Evolutionary conservation across 2,113 vertebrate species (phyloP), one percentile per base, ranked within the genome.

Genomic region (Poecilia latipinna): DNA sequence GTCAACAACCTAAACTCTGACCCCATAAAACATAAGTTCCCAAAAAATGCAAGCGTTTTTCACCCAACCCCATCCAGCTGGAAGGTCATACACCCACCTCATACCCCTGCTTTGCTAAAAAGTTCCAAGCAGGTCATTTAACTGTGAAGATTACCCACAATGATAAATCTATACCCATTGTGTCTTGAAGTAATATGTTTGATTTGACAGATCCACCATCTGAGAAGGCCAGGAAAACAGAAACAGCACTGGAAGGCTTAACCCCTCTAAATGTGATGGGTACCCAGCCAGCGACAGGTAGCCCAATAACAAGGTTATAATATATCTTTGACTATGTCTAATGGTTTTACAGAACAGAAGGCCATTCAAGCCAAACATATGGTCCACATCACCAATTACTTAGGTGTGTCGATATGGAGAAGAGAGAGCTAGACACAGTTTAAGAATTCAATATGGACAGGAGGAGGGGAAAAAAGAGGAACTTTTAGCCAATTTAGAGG

Each of bases 361-460:
- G 31, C 82, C 78, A 83, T 88, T 90, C 84, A 92, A 75, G 32
- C 19, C 51, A 44, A 72, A 87, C 90, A 93, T 87, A 74, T 93
- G 90, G 90, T 88, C 86, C 86, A 83, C 74, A 90, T 90, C 86
- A 87, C 60, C 82, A 88, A 90, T 92, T 88, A 91, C 80, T 61
- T 77, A 90, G 89, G 82, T 89, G 89, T 12, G 62, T 71, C 62
- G 69, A 91, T 61, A 69, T 63, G 63, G 60, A 71, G 62, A 79
- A 88, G 74, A 86, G 80, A 73, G 78, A 22, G 72, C 73, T 42
- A 63, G 77, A 35, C 44, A 63, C 68, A 70, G 75, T 82, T 48
- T 73, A 60, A 62, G 77, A 48, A 67, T 82, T 65, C 77, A 80
- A 82, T 75, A 64, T 75, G 77, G 86, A 82, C 62, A 72, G 73